A percentile compares a stretch with the other conserved stretches of the same genome.
Conservation (phyloP, 2,797 vertebrate species). For the Megalops cyprinoides region DNA sequence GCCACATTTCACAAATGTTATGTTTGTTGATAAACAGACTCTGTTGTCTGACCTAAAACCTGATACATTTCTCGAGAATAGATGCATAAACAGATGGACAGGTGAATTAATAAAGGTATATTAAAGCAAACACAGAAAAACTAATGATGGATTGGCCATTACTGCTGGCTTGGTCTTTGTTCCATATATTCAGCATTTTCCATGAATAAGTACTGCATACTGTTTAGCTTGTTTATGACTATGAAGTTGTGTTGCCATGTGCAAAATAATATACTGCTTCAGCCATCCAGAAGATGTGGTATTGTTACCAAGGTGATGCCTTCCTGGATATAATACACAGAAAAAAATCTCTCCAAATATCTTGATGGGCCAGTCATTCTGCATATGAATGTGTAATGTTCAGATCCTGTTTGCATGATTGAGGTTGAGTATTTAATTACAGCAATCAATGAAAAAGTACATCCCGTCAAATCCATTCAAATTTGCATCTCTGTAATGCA, state of each 20-base stretch:
- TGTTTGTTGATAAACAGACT: too few relatives aligned
- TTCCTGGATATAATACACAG: background rate
- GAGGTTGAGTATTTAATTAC: conserved; percentile 16
- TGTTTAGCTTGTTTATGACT: background rate
- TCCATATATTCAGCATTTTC: background rate
- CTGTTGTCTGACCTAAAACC: too few relatives aligned
- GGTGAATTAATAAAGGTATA: background rate
- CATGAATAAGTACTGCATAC: background rate
- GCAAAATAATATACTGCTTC: background rate
- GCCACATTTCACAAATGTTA: background rate
- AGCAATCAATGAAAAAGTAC: background rate
- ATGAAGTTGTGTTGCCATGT: too few relatives aligned
- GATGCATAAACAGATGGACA: background rate
- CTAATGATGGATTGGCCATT: background rate
- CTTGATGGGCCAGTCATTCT: background rate
- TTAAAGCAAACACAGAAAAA: background rate
- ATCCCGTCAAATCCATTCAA: background rate
- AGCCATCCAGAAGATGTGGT: background rate
- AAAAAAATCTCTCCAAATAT: background rate
- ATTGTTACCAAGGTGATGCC: conserved; percentile 4
- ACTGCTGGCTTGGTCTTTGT: background rate
- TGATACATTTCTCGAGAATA: too few relatives aligned
- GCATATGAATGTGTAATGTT: background rate
- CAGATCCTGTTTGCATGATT: conserved; percentile 2
- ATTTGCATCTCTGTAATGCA: conserved; percentile 15